Base-by-base conservation (phyloP, 1,140 invertebrate species). In the Drosophila sp. region DNA sequence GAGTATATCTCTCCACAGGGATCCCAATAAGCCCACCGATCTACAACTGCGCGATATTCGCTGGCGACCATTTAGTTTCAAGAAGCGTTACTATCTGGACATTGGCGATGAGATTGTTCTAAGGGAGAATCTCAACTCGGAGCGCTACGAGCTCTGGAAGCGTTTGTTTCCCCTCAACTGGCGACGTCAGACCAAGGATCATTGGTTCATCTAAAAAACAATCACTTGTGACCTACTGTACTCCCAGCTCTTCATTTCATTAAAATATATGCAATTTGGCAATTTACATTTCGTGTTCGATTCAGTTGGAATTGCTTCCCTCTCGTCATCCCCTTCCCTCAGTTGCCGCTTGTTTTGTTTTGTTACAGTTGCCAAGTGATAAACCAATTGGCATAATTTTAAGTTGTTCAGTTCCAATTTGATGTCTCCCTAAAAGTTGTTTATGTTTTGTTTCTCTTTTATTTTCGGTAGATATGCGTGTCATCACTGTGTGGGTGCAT, bases 81-180 rank as follows among this genome's bases (percentile, higher is more conserved):
- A 92, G 56, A 91, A 91, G 36, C 84, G 93, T 32, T 92, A 93
- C 32, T 94, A 94, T 72, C 70, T 95, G 62, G 93, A 94, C n/a
- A 94, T 95, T 29, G 92, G 92, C 2, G 76, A 92, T 7, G 78
- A 92, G 21, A 76, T 94, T 0, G 76, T 51, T 2, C 92, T 94
- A 72, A 91, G 91, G 46, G 92, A 93, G 45, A 92, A 92, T 53
- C 73, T 94, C 4, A 93, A 93, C 75, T 81, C 91, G 4, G 92
- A 93, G 8, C 91, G 94, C 29, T 94, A 94, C 86, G 76, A 89
- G 14, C 79, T 93, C 66, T 95, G 94, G 94, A 93, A 94, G 14
- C 92, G 91, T 56, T 66, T 94, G 6, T 94, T 94, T 54, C 93
- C 94, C 0, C 54, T 92, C 1, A 81, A 91, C 54, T 91, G 90